Evolutionary conservation across 1,140 invertebrate species (phyloP), one percentile per base, ranked within the genome.

Genomic region (Nephotettix cincticeps): DNA sequence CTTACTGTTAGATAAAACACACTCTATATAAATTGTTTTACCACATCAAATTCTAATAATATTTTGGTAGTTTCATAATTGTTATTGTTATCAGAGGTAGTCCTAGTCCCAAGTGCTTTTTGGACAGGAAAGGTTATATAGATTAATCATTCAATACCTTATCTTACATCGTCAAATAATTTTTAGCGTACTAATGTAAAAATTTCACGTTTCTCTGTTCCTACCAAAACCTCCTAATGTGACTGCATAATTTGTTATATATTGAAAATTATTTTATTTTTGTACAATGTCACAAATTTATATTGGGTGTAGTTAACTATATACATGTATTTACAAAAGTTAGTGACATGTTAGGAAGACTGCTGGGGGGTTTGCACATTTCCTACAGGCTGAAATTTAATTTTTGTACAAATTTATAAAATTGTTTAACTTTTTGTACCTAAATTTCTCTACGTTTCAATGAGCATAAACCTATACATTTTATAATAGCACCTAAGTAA

Each of bases 361-460:
- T 61, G 56, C 56, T 61, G 56, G 56, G 56, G 56, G 25, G 6
- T 51, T 27, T 61, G 56, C 56, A 25, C 13, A 25, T 6, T 25
- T 11, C 25, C 56, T 61, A 61, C 21, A 14, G 56, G 28, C 14
- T 61, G 56, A 27, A 23, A 61, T 61, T 61, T 61, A 27, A 61
- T 61, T 61, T 61, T 61, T 51, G 47, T 61, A 61, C 56, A 61
- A 61, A 61, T 61, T 61, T 61, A 61, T 61, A 61, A 61, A 61
- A 61, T 23, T 61, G 56, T 13, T 54, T 61, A 61, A 61, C 21
- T 11, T 29, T 51, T 25, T 61, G 21, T 61, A 61, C 56, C 56
- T 61, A 61, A 27, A 61, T 27, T n/a, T 61, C 11, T 25, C 56
- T 61, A 61, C 14, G 27, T 61, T 27, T 61, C 56, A 28, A 61